These are phyloP conservation scores for Teinopalpus imperialis DNA, from an alignment of 2,888 invertebrate species.

Conservation along the genomic window DNA sequence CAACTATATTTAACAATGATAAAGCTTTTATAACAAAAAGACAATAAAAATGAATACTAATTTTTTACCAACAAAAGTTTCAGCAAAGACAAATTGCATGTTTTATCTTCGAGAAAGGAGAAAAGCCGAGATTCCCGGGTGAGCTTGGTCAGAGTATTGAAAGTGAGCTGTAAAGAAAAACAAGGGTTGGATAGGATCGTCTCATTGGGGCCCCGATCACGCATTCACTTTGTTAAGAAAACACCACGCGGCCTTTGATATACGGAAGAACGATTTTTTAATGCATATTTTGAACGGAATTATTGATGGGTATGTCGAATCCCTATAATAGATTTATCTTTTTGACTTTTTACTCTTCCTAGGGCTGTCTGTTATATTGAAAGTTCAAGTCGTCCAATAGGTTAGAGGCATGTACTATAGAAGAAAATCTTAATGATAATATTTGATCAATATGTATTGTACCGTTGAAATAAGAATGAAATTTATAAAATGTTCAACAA, in stretches of 20 bases:
- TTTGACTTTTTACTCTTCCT: slow-evolving; percentile 29
- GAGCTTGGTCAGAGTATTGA: slow-evolving; percentile 58
- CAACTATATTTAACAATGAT: background rate
- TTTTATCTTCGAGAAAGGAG: slow-evolving; percentile 30
- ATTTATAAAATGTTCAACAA: too few species aligned
- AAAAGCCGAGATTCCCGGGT: slow-evolving; percentile 38
- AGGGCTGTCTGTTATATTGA: too few species aligned
- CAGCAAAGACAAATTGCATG: slow-evolving; percentile 21
- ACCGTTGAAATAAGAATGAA: too few species aligned
- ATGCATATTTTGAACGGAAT: slow-evolving; percentile 75
- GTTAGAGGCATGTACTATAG: too few species aligned
- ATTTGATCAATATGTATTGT: too few species aligned
- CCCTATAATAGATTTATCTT: slow-evolving; percentile 47
- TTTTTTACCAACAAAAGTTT: slow-evolving; percentile 15
- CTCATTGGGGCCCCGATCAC: slow-evolving; percentile 70
- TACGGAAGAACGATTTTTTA: slow-evolving; percentile 64
- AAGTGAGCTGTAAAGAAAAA: slow-evolving; percentile 73
- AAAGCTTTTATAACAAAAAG: slow-evolving; percentile 1
- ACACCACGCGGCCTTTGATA: slow-evolving; percentile 72
- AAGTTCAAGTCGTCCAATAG: too few species aligned
- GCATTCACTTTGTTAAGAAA: slow-evolving; percentile 78
- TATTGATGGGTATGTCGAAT: slow-evolving; percentile 65
- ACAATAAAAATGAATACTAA: slow-evolving; percentile 6
- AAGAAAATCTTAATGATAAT: too few species aligned
- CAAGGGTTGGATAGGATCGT: slow-evolving; percentile 62